Evolutionary conservation across 2,797 vertebrate genomes (phyloP), one percentile per base, ranked within the genome.

Genomic region (Onychomys leucogaster): DNA sequence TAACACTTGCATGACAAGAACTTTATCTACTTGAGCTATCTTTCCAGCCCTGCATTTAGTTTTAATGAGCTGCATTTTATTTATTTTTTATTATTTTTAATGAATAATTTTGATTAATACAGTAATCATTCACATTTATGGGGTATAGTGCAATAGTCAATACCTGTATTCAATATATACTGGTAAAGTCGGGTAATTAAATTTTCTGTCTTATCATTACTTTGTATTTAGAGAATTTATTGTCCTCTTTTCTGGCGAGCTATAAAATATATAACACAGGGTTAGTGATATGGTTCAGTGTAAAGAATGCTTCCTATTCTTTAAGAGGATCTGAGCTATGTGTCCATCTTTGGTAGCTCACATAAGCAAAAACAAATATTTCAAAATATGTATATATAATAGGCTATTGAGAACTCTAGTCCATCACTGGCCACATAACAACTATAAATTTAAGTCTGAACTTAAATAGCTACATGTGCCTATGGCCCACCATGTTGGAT

Each of bases 391-490:
- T 10, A 12, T 41, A 82, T 29, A 61, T 41, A 59, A 27, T 61
- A 76, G 25, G 61, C 32, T 85, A 16, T 85, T 46, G 6, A 32
- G 34, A 73, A n/a, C 5, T 83, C 43, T 61, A 61, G 3, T 83
- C 14, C 11, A 4, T 29, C 43, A 71, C 12, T 57, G 19, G 57
- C 17, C 37, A 57, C 23, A 82, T 81, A 76, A 52, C 41, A 55
- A 63, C 21, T 65, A 4, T 63, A 85, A 76, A 49, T 65, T 76
- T 77, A 61, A 84, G 52, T 88, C 94, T 46, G 69, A 86, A 87
- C 43, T 61, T 52, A 86, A 52, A 94, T 77, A 89, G 57, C 32
- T 41, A 95, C n/a, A 83, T 80, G 63, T 84, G 67, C 63, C 29
- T 86, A 61, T 46, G 21, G 52, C 52, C 49, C 49, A 52, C 52